Evolutionary conservation across 2,797 vertebrate species (phyloP).

Genomic region (Myotis myotis): DNA sequence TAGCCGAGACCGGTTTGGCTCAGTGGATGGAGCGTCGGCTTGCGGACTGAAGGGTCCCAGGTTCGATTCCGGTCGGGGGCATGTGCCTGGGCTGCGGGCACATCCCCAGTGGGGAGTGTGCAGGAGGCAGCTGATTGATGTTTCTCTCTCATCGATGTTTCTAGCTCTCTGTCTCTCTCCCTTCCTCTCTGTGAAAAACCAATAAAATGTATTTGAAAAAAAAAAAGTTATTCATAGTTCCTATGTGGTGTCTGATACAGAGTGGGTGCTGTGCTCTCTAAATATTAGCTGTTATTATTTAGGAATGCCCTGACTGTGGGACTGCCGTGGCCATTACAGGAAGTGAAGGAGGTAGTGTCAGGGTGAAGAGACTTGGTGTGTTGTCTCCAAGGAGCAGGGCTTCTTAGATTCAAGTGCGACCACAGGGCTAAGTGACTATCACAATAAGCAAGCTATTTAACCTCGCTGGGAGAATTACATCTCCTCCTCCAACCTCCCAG

Average conservation of each 20-base stretch:
- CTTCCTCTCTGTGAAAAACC: too few relatives aligned
- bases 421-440: not conserved
- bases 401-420: not conserved
- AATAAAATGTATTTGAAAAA: too few relatives aligned
- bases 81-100: too few relatives aligned
- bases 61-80: too few relatives aligned
- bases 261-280: not conserved
- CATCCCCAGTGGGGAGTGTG: too few relatives aligned
- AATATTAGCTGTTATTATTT: not conserved
- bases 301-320: not conserved
- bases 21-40: too few relatives aligned
- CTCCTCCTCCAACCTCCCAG: not conserved
- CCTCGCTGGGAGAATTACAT: not conserved
- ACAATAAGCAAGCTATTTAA: not conserved
- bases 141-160: too few relatives aligned
- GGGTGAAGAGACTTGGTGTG: not conserved
- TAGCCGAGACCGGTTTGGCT: too few relatives aligned
- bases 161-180: too few relatives aligned
- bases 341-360: not conserved
- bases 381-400: not conserved
- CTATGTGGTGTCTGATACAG: not conserved
- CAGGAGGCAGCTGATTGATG: too few relatives aligned
- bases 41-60: too few relatives aligned
- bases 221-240: not conserved
- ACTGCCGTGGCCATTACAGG: not conserved